Evolutionary conservation across 2,113 vertebrate genomes (phyloP), one percentile per base, ranked within the genome.

Genomic region (Gnathonemus longibarbis): DNA sequence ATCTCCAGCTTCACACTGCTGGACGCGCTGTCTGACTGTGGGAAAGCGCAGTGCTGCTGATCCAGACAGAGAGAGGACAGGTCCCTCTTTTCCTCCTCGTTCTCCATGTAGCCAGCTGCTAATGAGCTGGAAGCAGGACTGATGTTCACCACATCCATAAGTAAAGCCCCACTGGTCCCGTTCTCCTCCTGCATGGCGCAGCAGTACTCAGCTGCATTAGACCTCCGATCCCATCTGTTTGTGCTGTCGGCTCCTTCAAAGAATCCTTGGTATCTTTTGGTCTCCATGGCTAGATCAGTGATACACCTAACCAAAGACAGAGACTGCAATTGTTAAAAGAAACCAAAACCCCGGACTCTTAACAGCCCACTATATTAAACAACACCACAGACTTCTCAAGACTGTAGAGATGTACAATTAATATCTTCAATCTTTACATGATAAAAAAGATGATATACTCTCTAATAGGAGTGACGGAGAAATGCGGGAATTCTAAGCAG

Each of bases 191-290:
- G 97, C 91, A 97, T 94, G 89, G 95, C 93, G 15, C 77, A 84
- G 92, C 94, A 91, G 92, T 93, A 96, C 89, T 98, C 97, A 94
- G 95, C 95, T 85, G 96, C 90, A 90, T 96, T 95, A 92, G 97
- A 96, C 93, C 96, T 96, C 94, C 97, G 97, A 94, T 96, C 94
- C 98, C 98, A 99, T 95, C 95, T 96, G 95, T 96, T 97, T 93
- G 98, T 97, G 95, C 97, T 96, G 91, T 97, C 96, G 93, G 96
- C 95, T 94, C 96, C 97, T 95, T 98, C 97, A 92, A 97, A 95
- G 95, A 97, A 98, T 96, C 96, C 97, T 96, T 97, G 96, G 97
- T 97, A 98, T 97, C 97, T 97, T 97, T 99, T 98, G 95, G 98
- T 98, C 96, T 99, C 98, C 98, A 99, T 99, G 93, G 95, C 97